These are phyloP conservation scores for Eulimnadia texana DNA, from an alignment of 1,140 invertebrate genomes.

Conservation along the genomic window DNA sequence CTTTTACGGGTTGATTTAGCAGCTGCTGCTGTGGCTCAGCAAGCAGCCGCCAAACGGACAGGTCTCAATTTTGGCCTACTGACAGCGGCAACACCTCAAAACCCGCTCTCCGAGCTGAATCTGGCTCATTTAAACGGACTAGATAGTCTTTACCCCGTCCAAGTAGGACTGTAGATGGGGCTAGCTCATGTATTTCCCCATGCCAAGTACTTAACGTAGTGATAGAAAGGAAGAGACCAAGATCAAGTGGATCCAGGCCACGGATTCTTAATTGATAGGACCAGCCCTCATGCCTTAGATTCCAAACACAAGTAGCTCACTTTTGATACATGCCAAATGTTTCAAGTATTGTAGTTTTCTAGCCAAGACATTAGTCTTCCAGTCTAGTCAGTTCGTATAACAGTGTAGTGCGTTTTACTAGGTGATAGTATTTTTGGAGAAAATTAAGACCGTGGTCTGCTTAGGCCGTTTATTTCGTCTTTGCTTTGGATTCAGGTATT, in stretches of 20 bases:
- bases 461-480: background rate
- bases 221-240: background rate
- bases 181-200: background rate
- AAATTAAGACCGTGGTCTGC: background rate
- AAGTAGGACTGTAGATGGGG: background rate
- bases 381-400: background rate
- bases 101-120: background rate
- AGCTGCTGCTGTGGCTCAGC: background rate
- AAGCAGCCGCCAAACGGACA: background rate
- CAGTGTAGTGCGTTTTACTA: background rate
- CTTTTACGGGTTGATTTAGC: background rate
- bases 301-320: background rate
- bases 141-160: conserved; percentile 3
- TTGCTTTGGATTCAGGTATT: too few relatives aligned
- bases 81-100: background rate
- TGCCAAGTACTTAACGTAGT: background rate
- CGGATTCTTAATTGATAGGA: background rate
- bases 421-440: background rate
- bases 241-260: background rate
- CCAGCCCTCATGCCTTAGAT: background rate
- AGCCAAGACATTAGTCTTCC: background rate
- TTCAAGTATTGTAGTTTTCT: background rate
- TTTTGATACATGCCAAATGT: too few relatives aligned
- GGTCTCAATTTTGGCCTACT: background rate
- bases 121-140: conserved; percentile 1